phyloP scores from a whole-genome alignment of 2,888 invertebrate genomes.

The Blastobasis adustella region DNA sequence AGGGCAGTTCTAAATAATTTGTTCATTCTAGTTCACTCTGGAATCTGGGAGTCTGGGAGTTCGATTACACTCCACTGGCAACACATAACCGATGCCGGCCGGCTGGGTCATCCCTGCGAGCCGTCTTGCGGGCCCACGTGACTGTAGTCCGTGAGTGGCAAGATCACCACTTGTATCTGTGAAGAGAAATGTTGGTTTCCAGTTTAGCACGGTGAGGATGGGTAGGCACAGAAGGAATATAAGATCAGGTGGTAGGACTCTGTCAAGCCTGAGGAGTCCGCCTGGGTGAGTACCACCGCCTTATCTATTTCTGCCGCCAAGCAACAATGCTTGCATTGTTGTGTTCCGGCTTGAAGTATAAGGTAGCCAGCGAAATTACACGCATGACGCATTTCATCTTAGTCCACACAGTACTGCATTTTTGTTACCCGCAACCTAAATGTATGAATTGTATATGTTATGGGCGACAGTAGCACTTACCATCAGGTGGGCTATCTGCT shows the following conservation, averaged over 20 bases:
- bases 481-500: too few species aligned
- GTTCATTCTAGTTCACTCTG: too few species aligned
- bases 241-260: not conserved
- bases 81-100: too few species aligned
- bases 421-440: too few species aligned
- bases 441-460: too few species aligned
- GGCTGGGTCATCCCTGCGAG: conserved; percentile 26
- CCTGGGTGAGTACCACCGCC: not conserved
- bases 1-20: too few species aligned
- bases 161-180: conserved; percentile 83
- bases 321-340: not conserved
- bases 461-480: too few species aligned
- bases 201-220: not conserved
- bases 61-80: too few species aligned
- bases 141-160: conserved; percentile 76
- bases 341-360: not conserved
- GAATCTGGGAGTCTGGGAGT: too few species aligned
- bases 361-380: not conserved
- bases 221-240: not conserved
- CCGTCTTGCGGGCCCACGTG: conserved; percentile 40
- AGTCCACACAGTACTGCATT: too few species aligned
- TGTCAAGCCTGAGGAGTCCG: not conserved
- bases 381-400: too few species aligned
- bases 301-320: not conserved
- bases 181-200: conserved; percentile 8